Evolutionary conservation across 2,797 vertebrate genomes (phyloP).

Genomic region (Poecilia wingei): DNA sequence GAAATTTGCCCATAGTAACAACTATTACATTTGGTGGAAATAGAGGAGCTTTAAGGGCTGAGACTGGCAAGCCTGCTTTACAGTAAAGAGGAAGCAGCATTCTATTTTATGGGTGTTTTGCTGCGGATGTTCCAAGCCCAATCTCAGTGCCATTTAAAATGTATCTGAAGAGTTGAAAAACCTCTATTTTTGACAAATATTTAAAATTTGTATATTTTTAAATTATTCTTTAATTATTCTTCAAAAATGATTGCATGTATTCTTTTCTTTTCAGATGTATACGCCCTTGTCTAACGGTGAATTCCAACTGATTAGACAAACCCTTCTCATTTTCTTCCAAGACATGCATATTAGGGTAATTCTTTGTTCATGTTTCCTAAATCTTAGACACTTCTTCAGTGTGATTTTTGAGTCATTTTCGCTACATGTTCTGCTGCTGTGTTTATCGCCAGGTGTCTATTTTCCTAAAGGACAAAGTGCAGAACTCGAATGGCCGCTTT

Average conservation of each 20-base stretch:
- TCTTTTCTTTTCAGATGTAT: slow-evolving; percentile 83
- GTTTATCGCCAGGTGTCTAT: slow-evolving; percentile 89
- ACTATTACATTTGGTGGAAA: not conserved
- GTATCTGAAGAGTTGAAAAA: not conserved
- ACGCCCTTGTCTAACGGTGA: slow-evolving; percentile 87
- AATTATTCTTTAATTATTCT: not conserved
- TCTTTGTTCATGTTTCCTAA: slow-evolving; percentile 21
- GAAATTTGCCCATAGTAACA: not conserved
- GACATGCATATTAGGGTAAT: slow-evolving; percentile 98
- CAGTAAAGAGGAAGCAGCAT: not conserved
- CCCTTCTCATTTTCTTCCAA: slow-evolving; percentile 95
- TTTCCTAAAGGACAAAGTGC: slow-evolving; percentile 98
- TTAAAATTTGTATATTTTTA: not conserved
- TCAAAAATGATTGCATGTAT: not conserved
- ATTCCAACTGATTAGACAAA: slow-evolving; percentile 96
- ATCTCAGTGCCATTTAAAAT: not conserved
- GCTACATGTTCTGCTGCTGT: slow-evolving; percentile 3
- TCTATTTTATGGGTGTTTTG: not conserved
- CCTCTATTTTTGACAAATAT: not conserved
- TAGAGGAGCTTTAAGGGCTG: not conserved
- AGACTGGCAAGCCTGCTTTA: not conserved
- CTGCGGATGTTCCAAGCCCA: not conserved
- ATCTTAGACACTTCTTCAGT: not conserved
- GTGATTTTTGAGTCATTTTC: not conserved
- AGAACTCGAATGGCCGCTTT: slow-evolving; percentile 96